phyloP scores from a whole-genome alignment of 2,113 vertebrate genomes.

The Pardalotus punctatus region DNA sequence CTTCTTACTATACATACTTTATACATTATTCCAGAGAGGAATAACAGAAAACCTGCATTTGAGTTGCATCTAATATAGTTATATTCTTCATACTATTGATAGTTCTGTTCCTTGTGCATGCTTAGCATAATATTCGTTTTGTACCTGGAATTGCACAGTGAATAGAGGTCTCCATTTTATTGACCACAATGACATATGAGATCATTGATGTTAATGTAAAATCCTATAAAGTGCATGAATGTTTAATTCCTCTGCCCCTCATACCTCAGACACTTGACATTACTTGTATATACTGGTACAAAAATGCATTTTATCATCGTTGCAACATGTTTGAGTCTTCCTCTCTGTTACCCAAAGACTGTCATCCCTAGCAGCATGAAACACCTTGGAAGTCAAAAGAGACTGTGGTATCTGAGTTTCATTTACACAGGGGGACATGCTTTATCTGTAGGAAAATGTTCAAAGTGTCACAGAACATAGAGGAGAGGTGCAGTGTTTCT shows the following conservation, averaged over 20 bases:
- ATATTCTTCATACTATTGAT: not conserved
- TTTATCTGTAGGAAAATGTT: not conserved
- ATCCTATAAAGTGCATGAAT: not conserved
- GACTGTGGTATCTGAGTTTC: not conserved
- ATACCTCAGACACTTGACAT: not conserved
- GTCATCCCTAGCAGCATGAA: not conserved
- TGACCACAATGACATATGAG: fast-evolving
- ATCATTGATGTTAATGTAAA: not conserved
- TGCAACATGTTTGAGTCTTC: not conserved
- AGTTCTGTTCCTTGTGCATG: not conserved
- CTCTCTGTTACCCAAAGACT: not conserved
- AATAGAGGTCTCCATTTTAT: not conserved
- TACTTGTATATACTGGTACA: not conserved
- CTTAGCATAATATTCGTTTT: not conserved
- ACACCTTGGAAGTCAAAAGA: not conserved
- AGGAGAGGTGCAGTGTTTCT: not conserved
- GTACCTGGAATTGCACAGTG: not conserved
- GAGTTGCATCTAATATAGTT: not conserved
- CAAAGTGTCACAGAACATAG: not conserved
- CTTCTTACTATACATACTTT: not conserved
- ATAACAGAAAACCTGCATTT: not conserved
- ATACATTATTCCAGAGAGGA: not conserved
- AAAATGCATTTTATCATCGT: not conserved
- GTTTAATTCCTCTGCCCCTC: not conserved
- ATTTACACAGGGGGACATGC: not conserved